Evolutionary conservation across 2,113 vertebrate genomes (phyloP), one percentile per base, ranked within the genome.

Genomic region (Campylorhamphus procurvoides): DNA sequence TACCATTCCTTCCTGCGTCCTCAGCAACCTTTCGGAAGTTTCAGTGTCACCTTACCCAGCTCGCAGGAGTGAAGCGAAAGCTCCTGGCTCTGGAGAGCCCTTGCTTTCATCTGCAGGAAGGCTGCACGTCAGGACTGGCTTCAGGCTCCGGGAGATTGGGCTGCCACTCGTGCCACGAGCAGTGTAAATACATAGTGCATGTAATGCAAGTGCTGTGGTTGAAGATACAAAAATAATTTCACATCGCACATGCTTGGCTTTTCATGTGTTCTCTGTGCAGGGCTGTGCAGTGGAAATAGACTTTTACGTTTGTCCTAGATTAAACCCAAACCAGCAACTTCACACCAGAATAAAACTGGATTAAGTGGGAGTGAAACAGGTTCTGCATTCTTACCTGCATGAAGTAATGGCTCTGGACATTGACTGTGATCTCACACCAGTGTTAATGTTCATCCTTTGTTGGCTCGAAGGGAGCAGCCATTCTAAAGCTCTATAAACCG

Each of bases 1-100:
- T 74, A 14, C 85, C 0, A 8, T 88, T 93, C 79, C 91, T 96
- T 93, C 79, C 79, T 78, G 52, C 78, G 88, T 93, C 88, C 73
- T 92, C 0, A 0, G 64, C 64, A 89, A n/a, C 80, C 64, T 56
- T 87, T 78, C 2, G 4, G 60, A 83, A 81, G 52, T 88, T 66
- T 92, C 64, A 56, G 37, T 60, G 80, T 75, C 79, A 72, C 90
- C 79, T 91, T 80, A 24, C 4, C 14, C 69, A 73, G 46, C 46
- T 92, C 28, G 13, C 55, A 59, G 58, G 63, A 81, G 52, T 29
- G 81, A 42, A 73, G 82, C 35, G 44, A 52, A 74, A 68, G 56
- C 72, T 81, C 52, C 56, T 40, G 27, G 60, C 47, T 59, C 44
- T 44, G 46, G 75, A 62, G 25, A 46, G 60, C 42, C 1, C n/a